Percentiles rank a stretch among this genome's conserved stretches.
Evolutionary conservation across 2,888 invertebrate species (phyloP).

Genomic region (Lydus trimaculatus): DNA sequence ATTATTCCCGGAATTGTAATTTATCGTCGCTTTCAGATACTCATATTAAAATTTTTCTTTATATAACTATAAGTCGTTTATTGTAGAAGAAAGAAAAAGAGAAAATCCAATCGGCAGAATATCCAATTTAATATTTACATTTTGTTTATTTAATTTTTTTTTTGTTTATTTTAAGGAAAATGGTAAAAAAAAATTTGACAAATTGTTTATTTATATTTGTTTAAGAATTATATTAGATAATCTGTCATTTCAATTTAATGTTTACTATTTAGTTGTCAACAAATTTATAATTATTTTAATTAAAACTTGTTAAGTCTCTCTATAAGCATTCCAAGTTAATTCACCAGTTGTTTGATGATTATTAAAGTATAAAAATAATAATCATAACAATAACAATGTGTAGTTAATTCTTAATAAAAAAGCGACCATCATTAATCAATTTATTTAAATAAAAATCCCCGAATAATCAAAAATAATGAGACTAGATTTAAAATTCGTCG

Average conservation of each 20-base stretch:
- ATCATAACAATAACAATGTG: slow-evolving; percentile 9
- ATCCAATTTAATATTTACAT: background rate
- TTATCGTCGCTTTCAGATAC: slow-evolving; percentile 36
- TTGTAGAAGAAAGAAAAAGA: slow-evolving; percentile 6
- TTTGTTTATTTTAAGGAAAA: background rate
- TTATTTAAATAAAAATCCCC: background rate
- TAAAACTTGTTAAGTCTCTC: background rate
- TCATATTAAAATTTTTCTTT: slow-evolving; percentile 37
- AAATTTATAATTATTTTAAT: background rate
- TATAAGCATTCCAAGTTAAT: background rate
- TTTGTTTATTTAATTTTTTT: too few relatives aligned
- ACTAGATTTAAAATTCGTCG: background rate
- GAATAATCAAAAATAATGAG: background rate
- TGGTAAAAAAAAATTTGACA: slow-evolving; percentile 8
- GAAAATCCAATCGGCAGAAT: slow-evolving; percentile 5
- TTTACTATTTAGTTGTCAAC: background rate
- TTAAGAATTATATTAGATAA: slow-evolving; percentile 19
- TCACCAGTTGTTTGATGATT: slow-evolving; percentile 10
- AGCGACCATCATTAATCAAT: background rate
- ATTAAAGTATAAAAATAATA: slow-evolving; percentile 15
- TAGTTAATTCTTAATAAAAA: slow-evolving; percentile 6
- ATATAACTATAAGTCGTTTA: slow-evolving; percentile 23
- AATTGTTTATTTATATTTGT: slow-evolving; percentile 27
- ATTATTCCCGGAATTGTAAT: slow-evolving; percentile 45
- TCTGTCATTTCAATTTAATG: slow-evolving; percentile 9